phyloP scores from a whole-genome alignment of 92 coral and sea anemone species.

The Zoanthus sociatus region DNA sequence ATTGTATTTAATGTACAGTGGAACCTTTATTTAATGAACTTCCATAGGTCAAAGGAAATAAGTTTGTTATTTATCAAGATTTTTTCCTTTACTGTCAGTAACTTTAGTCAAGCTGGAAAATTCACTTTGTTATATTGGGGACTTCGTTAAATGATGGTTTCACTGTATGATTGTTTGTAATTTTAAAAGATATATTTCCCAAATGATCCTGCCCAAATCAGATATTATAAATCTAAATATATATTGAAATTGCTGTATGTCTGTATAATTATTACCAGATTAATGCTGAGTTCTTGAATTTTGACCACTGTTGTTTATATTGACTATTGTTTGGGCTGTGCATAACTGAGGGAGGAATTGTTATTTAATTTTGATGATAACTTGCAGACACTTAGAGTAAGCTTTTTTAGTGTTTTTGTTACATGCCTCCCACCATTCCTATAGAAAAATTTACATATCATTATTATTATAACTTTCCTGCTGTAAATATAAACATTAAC shows the following conservation, averaged over 20 bases:
- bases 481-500: background rate
- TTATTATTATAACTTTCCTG: background rate
- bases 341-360: constrained; percentile 11
- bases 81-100: background rate
- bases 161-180: background rate
- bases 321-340: background rate
- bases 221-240: background rate
- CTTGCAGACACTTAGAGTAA: background rate
- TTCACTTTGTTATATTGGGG: background rate
- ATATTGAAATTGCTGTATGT: background rate
- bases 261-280: constrained; percentile 15
- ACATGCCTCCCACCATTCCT: constrained; percentile 6
- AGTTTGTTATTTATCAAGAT: background rate
- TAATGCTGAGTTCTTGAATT: background rate
- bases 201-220: constrained; percentile 9
- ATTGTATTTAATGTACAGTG: constrained; percentile 6
- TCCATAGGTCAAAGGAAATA: background rate
- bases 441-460: constrained; percentile 8
- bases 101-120: background rate
- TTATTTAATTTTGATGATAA: constrained; percentile 6
- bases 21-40: background rate
- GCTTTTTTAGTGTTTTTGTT: background rate
- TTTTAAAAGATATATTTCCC: background rate
- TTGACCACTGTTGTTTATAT: background rate
- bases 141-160: background rate